Evolutionary conservation across 2,113 vertebrate species (phyloP), one percentile per base, ranked within the genome.

Genomic region (Taurulus bubalis): DNA sequence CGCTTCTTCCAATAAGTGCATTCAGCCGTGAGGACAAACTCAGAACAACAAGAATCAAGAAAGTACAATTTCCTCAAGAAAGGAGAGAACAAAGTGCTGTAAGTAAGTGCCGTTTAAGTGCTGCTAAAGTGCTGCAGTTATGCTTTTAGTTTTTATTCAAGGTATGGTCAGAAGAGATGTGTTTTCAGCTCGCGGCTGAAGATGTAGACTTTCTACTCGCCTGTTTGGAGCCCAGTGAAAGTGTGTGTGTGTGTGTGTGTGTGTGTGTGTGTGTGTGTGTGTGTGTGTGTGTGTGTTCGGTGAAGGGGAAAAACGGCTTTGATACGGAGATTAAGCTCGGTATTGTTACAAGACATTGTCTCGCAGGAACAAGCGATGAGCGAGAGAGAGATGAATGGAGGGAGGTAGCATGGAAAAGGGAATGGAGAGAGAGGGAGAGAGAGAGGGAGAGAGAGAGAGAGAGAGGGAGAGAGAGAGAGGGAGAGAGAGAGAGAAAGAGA

Each of bases 271-370:
- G 70, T 69, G 36, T 56, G n/a, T 80, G 55, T 79, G 79, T 75
- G 69, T 84, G 53, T 86, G 18, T 90, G 87, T 91, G 83, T 87
- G 80, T 79, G 80, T 97, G 96, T 95, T 96, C 95, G 93, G 95
- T 95, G 96, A 95, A 96, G 98, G 95, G 96, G 97, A 96, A 97
- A 98, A 98, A 97, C 96, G 94, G 97, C 97, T 98, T 98, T 98
- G 98, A 98, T 97, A 98, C 96, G 95, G 97, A 98, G 98, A 99
- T 99, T 98, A 98, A 96, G 94, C 96, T 94, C 91, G 91, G 96
- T 94, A 97, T 97, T 98, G 97, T 98, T 97, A 96, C 96, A 97
- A 97, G 96, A 98, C 96, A 98, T 97, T 98, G 97, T 99, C 97
- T 97, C 96, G 95, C 96, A 96, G 95, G 96, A 96, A 96, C 95